Conservation (phyloP, 1,140 invertebrate species). For the Hestina assimilis region DNA sequence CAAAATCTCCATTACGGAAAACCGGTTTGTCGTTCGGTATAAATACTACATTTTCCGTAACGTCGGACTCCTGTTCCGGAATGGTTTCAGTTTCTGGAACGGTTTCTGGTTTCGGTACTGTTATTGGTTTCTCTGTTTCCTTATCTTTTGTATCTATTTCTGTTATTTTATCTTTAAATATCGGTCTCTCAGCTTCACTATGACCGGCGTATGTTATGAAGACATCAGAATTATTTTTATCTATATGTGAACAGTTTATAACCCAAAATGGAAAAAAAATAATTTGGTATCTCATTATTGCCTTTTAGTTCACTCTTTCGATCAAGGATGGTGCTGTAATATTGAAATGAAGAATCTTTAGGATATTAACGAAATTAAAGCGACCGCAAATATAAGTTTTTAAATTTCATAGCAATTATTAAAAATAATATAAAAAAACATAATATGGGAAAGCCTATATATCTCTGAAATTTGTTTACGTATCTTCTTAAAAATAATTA, state of each 20-base stretch:
- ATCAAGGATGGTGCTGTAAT: too few species aligned
- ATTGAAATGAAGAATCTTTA: too few species aligned
- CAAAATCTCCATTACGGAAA: conserved; percentile 30
- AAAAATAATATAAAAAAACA: too few species aligned
- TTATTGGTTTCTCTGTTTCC: not conserved
- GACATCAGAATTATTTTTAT: conserved; percentile 38
- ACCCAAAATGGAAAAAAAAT: conserved; percentile 21
- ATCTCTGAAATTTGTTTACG: too few species aligned
- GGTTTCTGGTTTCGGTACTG: not conserved
- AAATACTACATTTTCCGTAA: conserved; percentile 35
- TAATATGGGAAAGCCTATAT: not conserved
- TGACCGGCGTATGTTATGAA: conserved; percentile 41
- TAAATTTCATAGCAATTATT: too few species aligned
- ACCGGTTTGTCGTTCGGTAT: conserved; percentile 43
- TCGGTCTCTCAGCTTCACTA: conserved; percentile 31
- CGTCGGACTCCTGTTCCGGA: conserved; percentile 5
- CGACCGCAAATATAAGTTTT: too few species aligned
- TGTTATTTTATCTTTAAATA: conserved; percentile 1
- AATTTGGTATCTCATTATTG: conserved; percentile 17
- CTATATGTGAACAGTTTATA: conserved; percentile 19
- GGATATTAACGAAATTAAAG: too few species aligned
- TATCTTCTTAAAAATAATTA: too few species aligned
- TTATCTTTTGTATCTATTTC: not conserved
- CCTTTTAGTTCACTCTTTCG: too few species aligned
- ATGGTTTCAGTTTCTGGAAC: not conserved